These are phyloP conservation scores for Cephus nigrinus DNA, from an alignment of 2,888 invertebrate genomes.

Conservation along the genomic window DNA sequence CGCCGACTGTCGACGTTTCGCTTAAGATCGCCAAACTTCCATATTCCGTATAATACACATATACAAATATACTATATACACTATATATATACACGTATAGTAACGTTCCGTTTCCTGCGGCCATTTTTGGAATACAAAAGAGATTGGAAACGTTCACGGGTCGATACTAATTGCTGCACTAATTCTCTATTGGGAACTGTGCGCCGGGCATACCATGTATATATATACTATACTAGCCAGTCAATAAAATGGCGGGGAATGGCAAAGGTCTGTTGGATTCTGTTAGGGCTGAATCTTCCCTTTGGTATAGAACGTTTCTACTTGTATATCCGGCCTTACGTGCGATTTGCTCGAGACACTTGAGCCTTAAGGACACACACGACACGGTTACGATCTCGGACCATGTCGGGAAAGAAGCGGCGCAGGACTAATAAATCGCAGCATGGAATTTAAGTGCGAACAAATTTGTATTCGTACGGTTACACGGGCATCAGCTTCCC, in stretches of 20 bases:
- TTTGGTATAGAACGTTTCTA: background rate
- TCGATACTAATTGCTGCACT: background rate
- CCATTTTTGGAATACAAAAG: background rate
- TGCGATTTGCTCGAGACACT: background rate
- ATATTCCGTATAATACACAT: background rate
- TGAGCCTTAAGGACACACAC: background rate
- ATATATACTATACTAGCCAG: background rate
- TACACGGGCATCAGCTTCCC: slow-evolving; percentile 57
- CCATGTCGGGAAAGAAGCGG: background rate
- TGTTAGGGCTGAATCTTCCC: background rate
- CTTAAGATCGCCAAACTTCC: background rate
- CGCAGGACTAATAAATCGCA: slow-evolving; percentile 42
- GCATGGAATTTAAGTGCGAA: slow-evolving; percentile 62
- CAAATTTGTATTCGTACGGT: slow-evolving; percentile 62
- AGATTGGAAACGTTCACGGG: background rate
- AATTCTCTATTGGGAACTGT: background rate
- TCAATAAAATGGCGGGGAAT: background rate
- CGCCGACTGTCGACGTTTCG: background rate
- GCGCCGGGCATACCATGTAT: background rate
- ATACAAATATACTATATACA: background rate
- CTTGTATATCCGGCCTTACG: background rate
- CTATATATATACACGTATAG: background rate
- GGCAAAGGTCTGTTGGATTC: background rate
- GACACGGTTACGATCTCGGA: background rate
- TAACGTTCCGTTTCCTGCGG: background rate